Evolutionary conservation across 2,888 invertebrate species (phyloP).

Genomic region (Resseliella maxima): DNA sequence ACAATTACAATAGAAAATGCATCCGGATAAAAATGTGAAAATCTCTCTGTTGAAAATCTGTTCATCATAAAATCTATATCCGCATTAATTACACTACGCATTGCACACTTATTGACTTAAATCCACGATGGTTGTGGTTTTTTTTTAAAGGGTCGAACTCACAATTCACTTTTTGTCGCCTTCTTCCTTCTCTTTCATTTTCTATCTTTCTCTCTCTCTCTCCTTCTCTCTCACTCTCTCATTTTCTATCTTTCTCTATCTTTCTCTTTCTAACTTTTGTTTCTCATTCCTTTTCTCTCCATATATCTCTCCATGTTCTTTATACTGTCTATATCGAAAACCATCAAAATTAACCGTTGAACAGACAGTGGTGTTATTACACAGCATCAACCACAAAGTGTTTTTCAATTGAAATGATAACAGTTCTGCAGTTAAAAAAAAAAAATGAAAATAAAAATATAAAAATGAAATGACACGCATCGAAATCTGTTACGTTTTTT

Average conservation of each 20-base stretch:
- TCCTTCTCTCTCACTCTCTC: no score
- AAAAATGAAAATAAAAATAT: conserved; percentile 17
- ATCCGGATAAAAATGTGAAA: background rate
- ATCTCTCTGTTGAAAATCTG: background rate
- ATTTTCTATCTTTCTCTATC: no score
- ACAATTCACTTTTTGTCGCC: no score
- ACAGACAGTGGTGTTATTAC: background rate
- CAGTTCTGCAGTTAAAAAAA: background rate
- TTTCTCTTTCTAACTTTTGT: no score
- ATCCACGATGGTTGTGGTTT: conserved; percentile 4
- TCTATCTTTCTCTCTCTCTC: no score
- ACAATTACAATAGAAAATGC: background rate
- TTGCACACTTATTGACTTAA: conserved; percentile 48
- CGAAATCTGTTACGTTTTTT: conserved; percentile 32
- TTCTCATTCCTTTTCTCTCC: no score
- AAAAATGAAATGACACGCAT: conserved; percentile 44
- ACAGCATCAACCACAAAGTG: background rate
- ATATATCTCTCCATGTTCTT: background rate
- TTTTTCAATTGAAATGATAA: background rate
- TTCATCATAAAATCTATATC: conserved; percentile 44
- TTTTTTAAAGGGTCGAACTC: background rate
- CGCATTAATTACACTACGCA: conserved; percentile 35
- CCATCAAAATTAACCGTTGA: background rate
- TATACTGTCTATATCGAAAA: background rate
- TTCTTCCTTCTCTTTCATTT: no score